phyloP scores from a whole-genome alignment of 2,797 vertebrate genomes.

The Hydrocynus forskahlii region DNA sequence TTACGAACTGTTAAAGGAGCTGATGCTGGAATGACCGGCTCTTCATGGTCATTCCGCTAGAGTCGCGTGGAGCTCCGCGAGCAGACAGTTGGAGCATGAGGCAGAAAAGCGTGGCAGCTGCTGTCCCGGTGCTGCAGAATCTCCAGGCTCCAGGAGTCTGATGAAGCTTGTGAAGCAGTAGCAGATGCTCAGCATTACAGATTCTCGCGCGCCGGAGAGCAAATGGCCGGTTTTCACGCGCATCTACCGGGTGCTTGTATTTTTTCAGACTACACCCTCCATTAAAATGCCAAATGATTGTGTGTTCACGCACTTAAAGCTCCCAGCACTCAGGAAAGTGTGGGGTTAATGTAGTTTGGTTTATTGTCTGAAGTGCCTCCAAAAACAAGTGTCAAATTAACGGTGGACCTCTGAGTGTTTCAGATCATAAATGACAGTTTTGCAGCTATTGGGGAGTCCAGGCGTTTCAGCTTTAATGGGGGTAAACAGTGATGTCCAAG shows the following conservation, averaged over 20 bases:
- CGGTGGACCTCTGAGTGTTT: no score
- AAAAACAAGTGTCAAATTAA: neutral
- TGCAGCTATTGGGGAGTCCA: neutral
- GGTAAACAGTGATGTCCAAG: neutral
- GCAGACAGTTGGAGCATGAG: neutral
- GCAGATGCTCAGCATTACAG: neutral
- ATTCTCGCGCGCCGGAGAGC: neutral
- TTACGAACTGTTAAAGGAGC: neutral
- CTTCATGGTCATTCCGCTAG: neutral
- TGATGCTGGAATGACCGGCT: neutral
- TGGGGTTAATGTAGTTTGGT: constrained; percentile 28
- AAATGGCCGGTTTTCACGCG: neutral
- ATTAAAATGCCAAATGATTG: neutral
- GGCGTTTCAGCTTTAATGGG: neutral
- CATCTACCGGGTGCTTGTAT: neutral
- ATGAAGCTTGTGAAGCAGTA: neutral
- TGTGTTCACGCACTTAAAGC: neutral
- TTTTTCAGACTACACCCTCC: no score
- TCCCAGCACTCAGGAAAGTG: neutral
- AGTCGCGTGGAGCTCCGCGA: neutral
- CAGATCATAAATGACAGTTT: no score
- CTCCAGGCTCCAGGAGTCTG: no score
- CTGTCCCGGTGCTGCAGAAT: neutral
- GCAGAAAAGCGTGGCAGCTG: neutral
- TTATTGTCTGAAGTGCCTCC: constrained; percentile 9